These are phyloP conservation scores for Notolepis coatsorum DNA, from an alignment of 2,797 vertebrate species.

Conservation along the genomic window DNA sequence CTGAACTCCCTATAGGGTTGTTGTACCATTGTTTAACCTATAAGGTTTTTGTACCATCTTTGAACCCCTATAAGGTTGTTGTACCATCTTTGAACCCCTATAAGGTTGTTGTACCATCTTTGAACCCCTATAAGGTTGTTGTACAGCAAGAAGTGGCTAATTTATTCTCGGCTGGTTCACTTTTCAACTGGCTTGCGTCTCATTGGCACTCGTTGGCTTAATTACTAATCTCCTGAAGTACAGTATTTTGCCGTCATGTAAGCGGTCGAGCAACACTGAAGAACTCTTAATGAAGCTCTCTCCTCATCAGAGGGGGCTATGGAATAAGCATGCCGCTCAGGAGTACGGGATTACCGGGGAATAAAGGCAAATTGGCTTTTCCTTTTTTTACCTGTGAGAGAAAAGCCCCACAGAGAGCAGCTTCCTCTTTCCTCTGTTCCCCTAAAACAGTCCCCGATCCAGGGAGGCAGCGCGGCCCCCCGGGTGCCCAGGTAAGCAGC, in stretches of 20 bases:
- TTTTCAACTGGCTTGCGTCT: slow-evolving; percentile 19
- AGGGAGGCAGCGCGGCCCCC: slow-evolving; percentile 27
- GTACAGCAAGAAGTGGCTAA: not conserved
- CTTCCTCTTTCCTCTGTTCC: slow-evolving; percentile 36
- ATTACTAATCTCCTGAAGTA: slow-evolving; percentile 10
- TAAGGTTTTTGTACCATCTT: not conserved
- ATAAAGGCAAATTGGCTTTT: slow-evolving; percentile 58
- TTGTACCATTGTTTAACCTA: not conserved
- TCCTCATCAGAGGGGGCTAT: slow-evolving; percentile 20
- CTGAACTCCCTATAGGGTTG: not conserved
- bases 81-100: not conserved
- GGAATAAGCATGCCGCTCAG: slow-evolving; percentile 29
- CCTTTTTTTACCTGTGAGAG: slow-evolving; percentile 25
- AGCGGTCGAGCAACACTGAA: slow-evolving; percentile 14
- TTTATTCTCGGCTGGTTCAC: not conserved
- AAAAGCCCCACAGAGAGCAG: slow-evolving; percentile 24
- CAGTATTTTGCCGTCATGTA: slow-evolving; percentile 23
- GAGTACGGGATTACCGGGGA: slow-evolving; percentile 51
- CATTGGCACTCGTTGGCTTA: not conserved
- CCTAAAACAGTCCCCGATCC: slow-evolving; percentile 56
- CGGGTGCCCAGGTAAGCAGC: slow-evolving; percentile 65
- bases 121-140: not conserved
- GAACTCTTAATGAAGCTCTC: slow-evolving; percentile 30
- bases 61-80: not conserved
- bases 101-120: not conserved